phyloP scores from a whole-genome alignment of 2,888 invertebrate genomes.

The Eristalinus aeneus region DNA sequence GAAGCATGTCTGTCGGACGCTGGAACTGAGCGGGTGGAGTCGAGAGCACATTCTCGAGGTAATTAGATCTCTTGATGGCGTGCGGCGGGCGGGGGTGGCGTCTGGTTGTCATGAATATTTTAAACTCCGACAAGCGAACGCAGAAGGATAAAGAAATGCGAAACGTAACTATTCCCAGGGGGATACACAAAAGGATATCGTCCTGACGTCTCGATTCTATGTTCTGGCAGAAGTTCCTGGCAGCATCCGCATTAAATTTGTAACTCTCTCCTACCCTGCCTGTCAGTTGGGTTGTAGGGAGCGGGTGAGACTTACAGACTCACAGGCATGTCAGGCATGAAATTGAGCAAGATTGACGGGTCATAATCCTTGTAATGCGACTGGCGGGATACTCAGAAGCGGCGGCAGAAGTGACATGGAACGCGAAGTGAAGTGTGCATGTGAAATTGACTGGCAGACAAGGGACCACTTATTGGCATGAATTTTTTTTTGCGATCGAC shows the following conservation, averaged over 20 bases:
- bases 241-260: not conserved
- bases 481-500: not conserved
- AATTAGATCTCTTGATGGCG: not conserved
- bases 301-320: not conserved
- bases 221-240: not conserved
- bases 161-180: not conserved
- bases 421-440: not conserved
- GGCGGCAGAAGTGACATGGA: not conserved
- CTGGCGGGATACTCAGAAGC: not conserved
- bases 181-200: not conserved
- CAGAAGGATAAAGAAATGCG: not conserved
- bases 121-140: not conserved
- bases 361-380: not conserved
- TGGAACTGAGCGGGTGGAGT: not conserved
- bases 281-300: not conserved
- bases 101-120: not conserved
- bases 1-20: not conserved
- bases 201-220: not conserved
- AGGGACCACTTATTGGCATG: not conserved
- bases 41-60: not conserved
- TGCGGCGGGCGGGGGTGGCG: not conserved
- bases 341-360: not conserved
- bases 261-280: not conserved
- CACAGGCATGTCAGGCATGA: not conserved
- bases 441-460: not conserved